Percentiles rank a stretch among this genome's conserved stretches.
These are phyloP conservation scores for Agelastica alni DNA, from an alignment of 2,888 invertebrate genomes.

Conservation along the genomic window DNA sequence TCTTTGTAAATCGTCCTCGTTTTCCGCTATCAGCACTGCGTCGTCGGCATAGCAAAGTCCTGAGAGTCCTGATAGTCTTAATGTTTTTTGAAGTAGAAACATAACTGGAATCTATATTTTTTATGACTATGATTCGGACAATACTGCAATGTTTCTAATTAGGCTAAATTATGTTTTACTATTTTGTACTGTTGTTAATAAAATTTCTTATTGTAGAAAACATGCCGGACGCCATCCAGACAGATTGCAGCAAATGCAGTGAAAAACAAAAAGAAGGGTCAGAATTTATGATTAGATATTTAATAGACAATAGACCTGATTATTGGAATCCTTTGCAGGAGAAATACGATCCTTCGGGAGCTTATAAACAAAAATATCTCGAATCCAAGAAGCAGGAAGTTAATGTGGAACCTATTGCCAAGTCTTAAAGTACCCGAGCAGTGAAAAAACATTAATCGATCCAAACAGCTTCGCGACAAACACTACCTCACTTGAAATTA, in stretches of 20 bases:
- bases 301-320: slow-evolving; percentile 62
- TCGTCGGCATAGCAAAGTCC: no score
- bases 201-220: slow-evolving; percentile 60
- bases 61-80: no score
- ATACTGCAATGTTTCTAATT: no score
- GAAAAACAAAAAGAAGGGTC: slow-evolving; percentile 67
- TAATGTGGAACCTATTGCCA: slow-evolving; percentile 33
- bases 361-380: slow-evolving; percentile 65
- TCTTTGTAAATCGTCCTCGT: no score
- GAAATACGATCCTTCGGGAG: slow-evolving; percentile 63
- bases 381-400: slow-evolving; percentile 52
- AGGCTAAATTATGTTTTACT: no score
- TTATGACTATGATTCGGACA: no score
- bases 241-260: slow-evolving; percentile 70
- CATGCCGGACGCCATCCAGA: slow-evolving; percentile 71
- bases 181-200: not conserved
- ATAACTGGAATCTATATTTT: no score
- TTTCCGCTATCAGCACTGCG: no score
- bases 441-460: not conserved
- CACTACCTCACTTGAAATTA: no score
- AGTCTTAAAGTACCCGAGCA: slow-evolving; percentile 9
- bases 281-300: slow-evolving; percentile 65
- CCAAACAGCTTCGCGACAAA: no score
- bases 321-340: slow-evolving; percentile 52
- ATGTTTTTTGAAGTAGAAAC: no score